Evolutionary conservation across 2,113 vertebrate species (phyloP), one percentile per base, ranked within the genome.

Genomic region (Kobus ellipsiprymnus): DNA sequence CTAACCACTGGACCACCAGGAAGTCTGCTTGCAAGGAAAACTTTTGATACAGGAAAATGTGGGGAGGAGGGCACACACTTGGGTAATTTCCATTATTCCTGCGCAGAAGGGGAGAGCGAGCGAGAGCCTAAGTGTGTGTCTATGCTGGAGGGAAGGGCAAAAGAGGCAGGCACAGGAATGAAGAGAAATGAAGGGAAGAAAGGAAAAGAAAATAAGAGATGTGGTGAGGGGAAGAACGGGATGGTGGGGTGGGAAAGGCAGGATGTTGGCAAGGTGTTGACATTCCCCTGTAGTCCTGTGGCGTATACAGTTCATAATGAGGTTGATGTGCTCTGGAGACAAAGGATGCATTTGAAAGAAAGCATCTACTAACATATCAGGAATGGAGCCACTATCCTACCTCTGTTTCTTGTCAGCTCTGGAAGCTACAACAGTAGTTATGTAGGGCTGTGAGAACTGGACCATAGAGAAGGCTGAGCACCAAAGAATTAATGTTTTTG

Each of bases 161-260:
- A 81, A 86, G 29, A 52, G 21, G 19, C 25, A 6, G 17, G 10
- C 25, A 52, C 16, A 13, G 7, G 14, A 33, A 57, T 57, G 21
- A 52, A 62, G 29, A 40, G 21, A 85, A 36, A 77, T 12, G n/a
- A 23, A 97, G 62, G 12, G n/a, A 62, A 71, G 7, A 3, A 16
- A 23, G 3, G 29, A 3, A 5, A 16, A n/a, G 27, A 7, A 17
- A 48, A 13, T 15, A 25, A 17, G 23, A 15, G 36, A 2, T 0
- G 2, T 1, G 5, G 3, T 21, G 19, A 15, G 54, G 36, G 36
- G 29, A 4, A 25, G 4, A 14, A 13, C 3, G 7, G 30, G 29
- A 3, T 2, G 50, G 3, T 30, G 8, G 50, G 30, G 11, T 13
- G 19, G 78, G 46, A 19, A 30, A 84, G 36, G 33, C 21, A 84